Base-by-base conservation (phyloP, 92 coral and sea anemone species). In the Isaurus tuberculatus region DNA sequence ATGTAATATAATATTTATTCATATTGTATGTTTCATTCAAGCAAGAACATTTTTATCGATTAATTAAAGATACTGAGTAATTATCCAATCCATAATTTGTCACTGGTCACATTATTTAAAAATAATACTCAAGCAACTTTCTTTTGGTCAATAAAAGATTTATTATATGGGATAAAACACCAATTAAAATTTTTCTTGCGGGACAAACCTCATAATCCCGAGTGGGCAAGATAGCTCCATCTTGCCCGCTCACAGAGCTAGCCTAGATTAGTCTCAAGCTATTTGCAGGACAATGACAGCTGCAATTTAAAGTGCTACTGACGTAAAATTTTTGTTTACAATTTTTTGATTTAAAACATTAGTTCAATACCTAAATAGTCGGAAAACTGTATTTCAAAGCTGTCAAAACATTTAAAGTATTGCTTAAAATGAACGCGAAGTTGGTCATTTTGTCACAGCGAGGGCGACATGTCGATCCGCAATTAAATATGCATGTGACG, bases 401-500 rank as follows among this genome's bases (percentile, higher is more conserved):
- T 34, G 13, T 31, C 28, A 30, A 66, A 31, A 75, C 42, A 17
- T 61, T 36, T 75, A 29, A 46, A 66, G 28, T 32, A n/a, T 65
- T 75, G 81, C 29, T 55, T 75, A 36, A 26, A 37, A 29, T 23
- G 65, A 51, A 61, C 43, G 37, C 46, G 81, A 51, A 49, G 64
- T 37, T 51, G 46, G 63, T 28, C 67, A 61, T 17, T 61, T 51
- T 75, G 66, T 65, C 37, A 28, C 3, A 75, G 40, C 19, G 5
- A 30, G 72, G 9, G 72, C 20, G 72, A 66, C 72, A 66, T 22
- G 72, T 66, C 72, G 43, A 66, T 67, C 46, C 72, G 25, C 67
- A 75, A 53, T n/a, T 63, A 29, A 16, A 75, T 63, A 63, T 75
- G 40, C 64, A 57, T 44, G 72, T 81, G 85, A 67, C 78, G 85